These are phyloP conservation scores for Lysandra coridon DNA, from an alignment of 2,888 invertebrate genomes.

Conservation along the genomic window DNA sequence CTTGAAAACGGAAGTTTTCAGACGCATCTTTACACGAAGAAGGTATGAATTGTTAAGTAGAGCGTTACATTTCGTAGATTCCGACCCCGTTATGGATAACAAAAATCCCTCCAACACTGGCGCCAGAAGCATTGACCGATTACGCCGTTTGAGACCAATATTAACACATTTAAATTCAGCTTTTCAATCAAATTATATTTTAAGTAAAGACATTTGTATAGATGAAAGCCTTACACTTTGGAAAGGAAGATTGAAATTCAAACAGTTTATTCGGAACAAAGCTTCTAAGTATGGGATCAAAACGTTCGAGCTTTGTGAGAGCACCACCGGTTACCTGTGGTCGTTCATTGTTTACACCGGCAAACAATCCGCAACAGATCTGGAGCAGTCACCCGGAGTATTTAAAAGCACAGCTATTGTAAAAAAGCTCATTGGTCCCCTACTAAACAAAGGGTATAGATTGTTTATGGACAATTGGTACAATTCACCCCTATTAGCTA, in stretches of 20 bases:
- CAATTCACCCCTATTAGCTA: conserved; percentile 37
- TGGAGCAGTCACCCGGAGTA: no score
- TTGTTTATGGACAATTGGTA: conserved; percentile 30
- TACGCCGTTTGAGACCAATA: conserved; percentile 33
- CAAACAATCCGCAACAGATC: background rate
- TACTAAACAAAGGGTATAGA: background rate
- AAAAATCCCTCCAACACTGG: background rate
- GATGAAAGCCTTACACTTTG: conserved; percentile 40
- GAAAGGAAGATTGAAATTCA: conserved; percentile 36
- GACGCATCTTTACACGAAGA: conserved; percentile 24
- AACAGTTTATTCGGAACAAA: conserved; percentile 39
- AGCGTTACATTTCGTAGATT: conserved; percentile 35
- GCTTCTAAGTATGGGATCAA: conserved; percentile 40
- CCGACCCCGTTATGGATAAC: background rate
- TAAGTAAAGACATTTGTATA: conserved; percentile 38
- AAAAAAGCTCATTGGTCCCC: no score
- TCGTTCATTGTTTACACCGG: conserved; percentile 36
- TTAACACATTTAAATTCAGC: conserved; percentile 33
- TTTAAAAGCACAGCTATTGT: no score
- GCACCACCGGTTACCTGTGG: conserved; percentile 37
- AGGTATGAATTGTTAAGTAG: conserved; percentile 33
- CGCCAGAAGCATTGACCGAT: background rate
- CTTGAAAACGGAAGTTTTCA: conserved; percentile 33
- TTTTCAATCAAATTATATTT: conserved; percentile 34
- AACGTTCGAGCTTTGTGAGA: conserved; percentile 44